Percentiles rank a stretch among this genome's conserved stretches.
Evolutionary conservation across 2,797 vertebrate genomes (phyloP).

Genomic region (Onychomys leucogaster): DNA sequence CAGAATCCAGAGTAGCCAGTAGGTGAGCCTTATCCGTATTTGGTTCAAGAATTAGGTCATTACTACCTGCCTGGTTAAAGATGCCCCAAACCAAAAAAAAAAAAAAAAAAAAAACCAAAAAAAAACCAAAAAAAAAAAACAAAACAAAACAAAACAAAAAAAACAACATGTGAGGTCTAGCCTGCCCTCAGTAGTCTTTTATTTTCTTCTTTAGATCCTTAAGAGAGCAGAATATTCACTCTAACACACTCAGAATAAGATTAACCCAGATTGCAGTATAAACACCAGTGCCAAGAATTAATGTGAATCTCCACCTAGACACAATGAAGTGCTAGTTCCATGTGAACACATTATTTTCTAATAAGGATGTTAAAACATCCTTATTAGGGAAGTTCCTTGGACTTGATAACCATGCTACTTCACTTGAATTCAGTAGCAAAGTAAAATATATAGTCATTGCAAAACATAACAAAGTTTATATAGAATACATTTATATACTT

Average conservation of each 20-base stretch:
- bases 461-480: not conserved
- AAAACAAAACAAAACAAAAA: slow-evolving; percentile 48
- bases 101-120: slow-evolving; percentile 52
- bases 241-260: not conserved
- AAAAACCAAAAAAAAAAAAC: slow-evolving; percentile 46
- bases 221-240: not conserved
- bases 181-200: not conserved
- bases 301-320: not conserved
- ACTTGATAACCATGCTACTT: not conserved
- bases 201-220: not conserved
- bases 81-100: slow-evolving; percentile 39
- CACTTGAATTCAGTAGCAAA: slow-evolving; percentile 26
- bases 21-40: not conserved
- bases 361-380: slow-evolving; percentile 8
- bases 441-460: not conserved
- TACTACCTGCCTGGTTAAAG: not conserved
- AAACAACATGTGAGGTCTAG: not conserved
- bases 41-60: slow-evolving; percentile 3
- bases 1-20: not conserved
- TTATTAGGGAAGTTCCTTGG: not conserved
- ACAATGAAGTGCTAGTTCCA: not conserved
- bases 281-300: not conserved
- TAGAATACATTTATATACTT: not conserved
- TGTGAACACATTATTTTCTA: slow-evolving; percentile 26
- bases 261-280: not conserved